Base-by-base conservation (phyloP, 2,113 vertebrate species). In the Indri indri region DNA sequence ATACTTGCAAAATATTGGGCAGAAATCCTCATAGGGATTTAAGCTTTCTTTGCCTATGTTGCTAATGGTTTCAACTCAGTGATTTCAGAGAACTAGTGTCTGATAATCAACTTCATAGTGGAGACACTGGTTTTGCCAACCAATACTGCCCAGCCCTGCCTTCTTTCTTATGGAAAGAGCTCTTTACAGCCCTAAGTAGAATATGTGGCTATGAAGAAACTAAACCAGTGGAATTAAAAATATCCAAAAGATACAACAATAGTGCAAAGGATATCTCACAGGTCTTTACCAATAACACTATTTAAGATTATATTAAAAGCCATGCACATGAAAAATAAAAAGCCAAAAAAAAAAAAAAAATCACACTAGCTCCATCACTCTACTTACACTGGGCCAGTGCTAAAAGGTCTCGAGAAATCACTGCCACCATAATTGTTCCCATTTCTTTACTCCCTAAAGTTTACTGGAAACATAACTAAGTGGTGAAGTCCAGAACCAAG, bases 221-320 rank as follows among this genome's bases (percentile, higher is more conserved):
- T 88, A 94, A 96, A 76, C 9, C 66, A 71, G 27, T 7, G 85
- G 23, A 95, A 76, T 71, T 96, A 63, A 92, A 94, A 85, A 94
- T 94, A 83, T 32, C 20, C 18, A 71, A 88, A 92, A 90, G 32
- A 85, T 13, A 74, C 8, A 88, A 93, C 16, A 65, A 68, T 63
- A 50, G 50, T 34, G 40, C 18, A 90, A 96, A 91, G 30, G n/a
- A 8, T 32, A 63, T 16, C 34, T 68, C 59, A 76, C 9, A 84
- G 42, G 20, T 37, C 65, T 81, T 93, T 73, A 84, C 18, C 12
- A 59, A 20, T 25, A 91, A 37, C 30, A 87, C 54, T 82, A 83
- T 47, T 88, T 63, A 96, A 87, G 34, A 87, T 66, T 85, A 93
- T 40, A 61, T 47, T 30, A 80, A 90, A 90, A 52, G 6, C 18